phyloP scores from a whole-genome alignment of 2,797 vertebrate species.

The Halcyon smyrnensis region DNA sequence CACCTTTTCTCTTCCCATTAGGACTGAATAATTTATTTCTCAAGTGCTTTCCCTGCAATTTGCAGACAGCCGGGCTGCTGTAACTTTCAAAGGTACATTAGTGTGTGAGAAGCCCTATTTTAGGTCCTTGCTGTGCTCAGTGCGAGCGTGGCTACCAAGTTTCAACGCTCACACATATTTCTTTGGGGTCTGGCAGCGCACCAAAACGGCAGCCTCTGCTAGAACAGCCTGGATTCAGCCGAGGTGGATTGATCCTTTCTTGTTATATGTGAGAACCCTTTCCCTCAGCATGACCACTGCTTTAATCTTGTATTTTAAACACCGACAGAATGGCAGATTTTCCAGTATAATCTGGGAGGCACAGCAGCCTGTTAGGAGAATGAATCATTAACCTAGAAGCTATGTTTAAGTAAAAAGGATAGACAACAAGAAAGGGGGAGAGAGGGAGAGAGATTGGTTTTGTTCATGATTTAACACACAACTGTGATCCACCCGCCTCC shows the following conservation, averaged over 20 bases:
- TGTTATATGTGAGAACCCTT: conserved; percentile 51
- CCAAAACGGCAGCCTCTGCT: not conserved
- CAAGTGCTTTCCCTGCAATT: not conserved
- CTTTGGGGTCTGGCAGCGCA: conserved; percentile 39
- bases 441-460: not conserved
- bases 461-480: conserved; percentile 48
- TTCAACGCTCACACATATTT: conserved; percentile 26
- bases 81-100: not conserved
- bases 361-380: conserved; percentile 57
- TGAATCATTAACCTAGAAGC: conserved; percentile 63
- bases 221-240: not conserved
- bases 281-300: conserved; percentile 67
- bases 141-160: not conserved
- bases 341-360: conserved; percentile 60
- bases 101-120: not conserved
- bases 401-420: conserved; percentile 46
- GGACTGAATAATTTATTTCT: conserved; percentile 39
- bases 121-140: not conserved
- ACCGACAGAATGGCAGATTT: conserved; percentile 67
- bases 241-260: conserved; percentile 38
- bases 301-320: conserved; percentile 71
- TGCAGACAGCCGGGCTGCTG: not conserved
- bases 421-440: not conserved
- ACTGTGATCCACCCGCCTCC: not conserved
- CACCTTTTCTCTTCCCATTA: not conserved